Evolutionary conservation across 2,888 invertebrate species (phyloP), one percentile per base, ranked within the genome.

Genomic region (Anaspis maculata): DNA sequence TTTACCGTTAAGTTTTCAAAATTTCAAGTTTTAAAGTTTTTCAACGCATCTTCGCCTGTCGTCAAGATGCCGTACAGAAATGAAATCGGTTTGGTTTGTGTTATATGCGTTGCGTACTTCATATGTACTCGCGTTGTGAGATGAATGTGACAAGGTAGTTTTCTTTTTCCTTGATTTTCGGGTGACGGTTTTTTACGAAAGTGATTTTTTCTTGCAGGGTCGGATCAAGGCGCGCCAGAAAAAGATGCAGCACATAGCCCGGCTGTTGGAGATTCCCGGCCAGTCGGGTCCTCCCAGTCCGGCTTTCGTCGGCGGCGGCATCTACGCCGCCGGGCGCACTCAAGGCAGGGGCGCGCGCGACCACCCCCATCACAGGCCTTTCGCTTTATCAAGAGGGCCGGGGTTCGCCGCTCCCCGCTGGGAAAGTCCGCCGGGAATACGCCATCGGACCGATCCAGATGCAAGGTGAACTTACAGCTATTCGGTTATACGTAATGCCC

Each of bases 161-260:
- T 25, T 25, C 7, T 32, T 25, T 25, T 34, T n/a, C 26, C n/a
- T n/a, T 13, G 5, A 22, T 13, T 34, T 32, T 10, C 15, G 11
- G 15, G n/a, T n/a, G n/a, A n/a, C n/a, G n/a, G 15, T 15, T n/a
- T n/a, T n/a, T n/a, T n/a, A n/a, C n/a, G n/a, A n/a, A n/a, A n/a
- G n/a, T n/a, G n/a, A n/a, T 27, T 14, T 10, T n/a, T 19, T 21
- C 14, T 19, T 52, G 3, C 56, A 87, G 77, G 94, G 94, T 15
- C 76, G 92, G 19, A 83, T 88, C 54, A 94, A 91, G 66, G 92
- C 96, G 1, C 79, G 97, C 0, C 94, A 95, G 57, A 88, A 91
- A 67, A 97, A 97, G 66, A 90, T 97, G 85, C 86, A 86, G 56
- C 88, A 92, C 65, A 96, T 97, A 34, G 95, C 92, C 1, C 79